phyloP scores from a whole-genome alignment of 2,888 invertebrate genomes.

The Drosophila prolongata region DNA sequence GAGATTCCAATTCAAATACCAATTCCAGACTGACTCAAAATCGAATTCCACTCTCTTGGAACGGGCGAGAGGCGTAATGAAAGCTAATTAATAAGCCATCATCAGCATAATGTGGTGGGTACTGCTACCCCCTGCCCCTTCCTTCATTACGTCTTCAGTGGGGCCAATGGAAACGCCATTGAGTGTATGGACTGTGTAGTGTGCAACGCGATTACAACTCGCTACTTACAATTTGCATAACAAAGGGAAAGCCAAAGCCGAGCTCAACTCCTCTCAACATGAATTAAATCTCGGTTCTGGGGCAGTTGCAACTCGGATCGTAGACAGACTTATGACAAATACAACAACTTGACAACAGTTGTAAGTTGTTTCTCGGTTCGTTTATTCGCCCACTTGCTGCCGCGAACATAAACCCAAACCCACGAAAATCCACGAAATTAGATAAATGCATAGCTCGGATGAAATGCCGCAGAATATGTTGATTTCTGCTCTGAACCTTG shows the following conservation, averaged over 20 bases:
- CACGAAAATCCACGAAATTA: slow-evolving; percentile 12
- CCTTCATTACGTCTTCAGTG: slow-evolving; percentile 17
- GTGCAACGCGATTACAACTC: slow-evolving; percentile 38
- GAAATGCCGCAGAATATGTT: slow-evolving; percentile 13
- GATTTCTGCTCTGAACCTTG: slow-evolving; percentile 4
- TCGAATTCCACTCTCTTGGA: slow-evolving; percentile 30
- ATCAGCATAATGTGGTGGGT: slow-evolving; percentile 33
- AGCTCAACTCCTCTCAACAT: slow-evolving; percentile 26
- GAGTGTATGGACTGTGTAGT: not conserved
- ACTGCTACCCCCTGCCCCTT: not conserved
- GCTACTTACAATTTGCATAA: slow-evolving; percentile 36
- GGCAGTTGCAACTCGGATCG: slow-evolving; percentile 31
- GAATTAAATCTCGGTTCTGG: slow-evolving; percentile 6
- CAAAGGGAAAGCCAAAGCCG: slow-evolving; percentile 6
- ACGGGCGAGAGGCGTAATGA: slow-evolving; percentile 28
- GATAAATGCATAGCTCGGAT: not conserved
- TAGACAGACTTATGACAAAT: slow-evolving; percentile 35
- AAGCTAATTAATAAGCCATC: slow-evolving; percentile 52
- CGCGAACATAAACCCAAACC: slow-evolving; percentile 9
- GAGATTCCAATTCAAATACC: slow-evolving; percentile 9
- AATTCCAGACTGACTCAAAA: not conserved
- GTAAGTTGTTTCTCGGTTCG: slow-evolving; percentile 25
- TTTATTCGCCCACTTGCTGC: slow-evolving; percentile 13
- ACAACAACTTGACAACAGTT: slow-evolving; percentile 19
- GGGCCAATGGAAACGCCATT: not conserved